Evolutionary conservation across 2,113 vertebrate genomes (phyloP).

Genomic region (Tyrannus savana): DNA sequence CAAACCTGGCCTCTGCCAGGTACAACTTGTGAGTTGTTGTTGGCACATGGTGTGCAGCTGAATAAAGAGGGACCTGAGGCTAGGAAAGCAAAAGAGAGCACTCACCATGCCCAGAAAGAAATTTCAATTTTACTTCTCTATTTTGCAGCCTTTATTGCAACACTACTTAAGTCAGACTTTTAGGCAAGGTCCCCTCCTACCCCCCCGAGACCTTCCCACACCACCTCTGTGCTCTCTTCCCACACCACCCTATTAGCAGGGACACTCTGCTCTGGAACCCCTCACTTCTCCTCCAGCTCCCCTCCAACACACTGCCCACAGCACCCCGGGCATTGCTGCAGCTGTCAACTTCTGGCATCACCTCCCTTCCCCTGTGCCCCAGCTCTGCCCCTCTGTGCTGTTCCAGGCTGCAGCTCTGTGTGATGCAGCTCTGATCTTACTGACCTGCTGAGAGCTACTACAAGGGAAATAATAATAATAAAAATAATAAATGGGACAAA

Average conservation of each 20-base stretch:
- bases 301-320: background rate
- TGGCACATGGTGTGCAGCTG: background rate
- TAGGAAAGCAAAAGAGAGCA: background rate
- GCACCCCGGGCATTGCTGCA: accelerated
- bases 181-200: background rate
- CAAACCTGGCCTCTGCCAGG: background rate
- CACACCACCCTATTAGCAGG: background rate
- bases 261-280: background rate
- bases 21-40: background rate
- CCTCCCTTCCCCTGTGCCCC: background rate
- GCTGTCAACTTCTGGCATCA: background rate
- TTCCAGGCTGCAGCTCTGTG: background rate
- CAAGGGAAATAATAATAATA: background rate
- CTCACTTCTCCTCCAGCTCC: background rate
- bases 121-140: slow-evolving; percentile 13
- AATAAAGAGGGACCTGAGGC: slow-evolving; percentile 10
- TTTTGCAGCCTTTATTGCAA: slow-evolving; percentile 25
- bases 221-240: background rate
- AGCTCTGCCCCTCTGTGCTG: background rate
- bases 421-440: background rate
- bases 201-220: background rate
- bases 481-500: background rate
- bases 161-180: background rate
- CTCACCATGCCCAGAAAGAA: background rate
- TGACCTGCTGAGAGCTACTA: background rate